These are phyloP conservation scores for Cheilosia grossa DNA, from an alignment of 2,888 invertebrate species.

Conservation along the genomic window DNA sequence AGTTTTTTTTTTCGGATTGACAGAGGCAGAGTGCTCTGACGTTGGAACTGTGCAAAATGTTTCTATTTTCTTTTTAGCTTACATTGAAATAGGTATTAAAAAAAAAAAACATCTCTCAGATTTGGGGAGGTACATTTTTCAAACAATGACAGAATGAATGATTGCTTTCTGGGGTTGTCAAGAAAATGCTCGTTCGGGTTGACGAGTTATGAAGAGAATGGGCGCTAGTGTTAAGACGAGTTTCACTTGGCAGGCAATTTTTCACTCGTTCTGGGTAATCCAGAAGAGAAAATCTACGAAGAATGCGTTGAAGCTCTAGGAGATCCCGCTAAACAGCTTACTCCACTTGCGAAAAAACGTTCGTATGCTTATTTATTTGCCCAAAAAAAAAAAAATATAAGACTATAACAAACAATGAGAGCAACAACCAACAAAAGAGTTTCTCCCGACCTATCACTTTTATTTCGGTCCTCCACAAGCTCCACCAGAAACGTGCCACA, in stretches of 20 bases:
- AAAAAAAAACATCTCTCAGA: slow-evolving; percentile 1
- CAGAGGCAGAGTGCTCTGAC: neutral
- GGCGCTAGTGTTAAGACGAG: neutral
- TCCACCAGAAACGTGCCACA: slow-evolving; percentile 20
- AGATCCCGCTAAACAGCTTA: too few relatives aligned
- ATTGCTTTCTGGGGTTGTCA: slow-evolving; percentile 22
- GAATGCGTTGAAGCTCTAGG: too few relatives aligned
- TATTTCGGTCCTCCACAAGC: neutral
- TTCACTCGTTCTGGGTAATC: too few relatives aligned
- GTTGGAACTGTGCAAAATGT: slow-evolving; percentile 6
- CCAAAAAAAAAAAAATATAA: too few relatives aligned
- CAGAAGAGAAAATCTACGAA: too few relatives aligned
- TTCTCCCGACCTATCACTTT: too few relatives aligned
- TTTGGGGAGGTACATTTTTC: slow-evolving; percentile 21
- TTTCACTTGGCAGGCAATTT: neutral
- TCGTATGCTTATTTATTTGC: neutral
- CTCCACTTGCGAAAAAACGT: too few relatives aligned
- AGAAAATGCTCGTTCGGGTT: neutral
- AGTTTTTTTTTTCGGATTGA: neutral
- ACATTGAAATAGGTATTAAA: neutral
- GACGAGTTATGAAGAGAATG: neutral
- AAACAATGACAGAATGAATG: slow-evolving; percentile 33
- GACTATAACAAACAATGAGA: too few relatives aligned
- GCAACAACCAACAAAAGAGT: too few relatives aligned
- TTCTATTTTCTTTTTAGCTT: neutral